Base-by-base conservation (phyloP, 2,797 vertebrate genomes). In the Microctenopoma lineatum region DNA sequence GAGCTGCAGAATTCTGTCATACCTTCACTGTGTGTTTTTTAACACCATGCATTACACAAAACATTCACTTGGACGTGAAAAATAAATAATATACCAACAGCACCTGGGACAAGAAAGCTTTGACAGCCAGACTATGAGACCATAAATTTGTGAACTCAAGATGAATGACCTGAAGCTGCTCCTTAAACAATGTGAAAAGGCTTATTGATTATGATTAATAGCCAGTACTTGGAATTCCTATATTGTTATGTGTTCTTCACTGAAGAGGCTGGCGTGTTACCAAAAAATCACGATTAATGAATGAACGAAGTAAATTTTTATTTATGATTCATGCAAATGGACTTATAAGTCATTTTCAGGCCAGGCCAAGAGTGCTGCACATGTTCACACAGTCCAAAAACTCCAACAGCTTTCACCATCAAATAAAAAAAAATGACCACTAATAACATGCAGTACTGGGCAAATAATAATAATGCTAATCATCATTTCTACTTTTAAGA, bases 161-260 rank as follows among this genome's bases (percentile, higher is more conserved):
- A 71, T 55, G 21, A 73, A 79, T 2, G 10, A 38, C 5, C 36
- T 36, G 14, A 54, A 5, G 41, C 10, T 73, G 44, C 21, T 56
- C n/a, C 46, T 50, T 63, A 68, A 75, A 70, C 36, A 69, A 15
- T n/a, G 39, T 29, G 21, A 13, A 61, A 16, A 16, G 29, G 7
- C 8, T 29, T n/a, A 27, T 69, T 54, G 44, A 80, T 65, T 44
- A 21, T 69, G 53, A 78, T 66, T 54, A 55, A 78, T 71, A 45
- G n/a, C 2, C 1, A 12, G 45, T 15, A 7, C 16, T 42, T 3
- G 44, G n/a, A 13, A 44, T 29, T 11, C 6, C 21, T 56, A 15
- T 46, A 15, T 0, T 48, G 12, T 0, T 18, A 14, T 21, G 10
- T 64, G 15, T 18, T 59, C 18, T 15, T 65, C 18, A 26, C 26